Evolutionary conservation across 2,113 vertebrate species (phyloP).

Genomic region (Dicentrarchus labrax): DNA sequence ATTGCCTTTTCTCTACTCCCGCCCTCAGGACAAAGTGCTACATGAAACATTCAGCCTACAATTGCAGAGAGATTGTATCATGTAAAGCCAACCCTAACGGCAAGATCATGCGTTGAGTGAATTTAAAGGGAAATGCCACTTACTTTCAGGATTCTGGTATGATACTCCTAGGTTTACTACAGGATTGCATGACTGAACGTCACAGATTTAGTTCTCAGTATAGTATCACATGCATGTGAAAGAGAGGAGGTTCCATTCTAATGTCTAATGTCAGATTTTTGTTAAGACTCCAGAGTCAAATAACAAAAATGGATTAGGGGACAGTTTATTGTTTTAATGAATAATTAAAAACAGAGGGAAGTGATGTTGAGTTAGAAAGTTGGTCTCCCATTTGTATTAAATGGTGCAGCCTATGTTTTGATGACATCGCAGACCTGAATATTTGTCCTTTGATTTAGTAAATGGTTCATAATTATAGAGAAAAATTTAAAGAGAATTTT

Average conservation of each 20-base stretch:
- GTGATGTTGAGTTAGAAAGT: conserved; percentile 1
- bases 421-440: not conserved
- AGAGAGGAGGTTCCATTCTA: not conserved
- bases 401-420: not conserved
- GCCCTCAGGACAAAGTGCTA: conserved; percentile 6
- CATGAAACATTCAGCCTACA: conserved; percentile 3
- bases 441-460: conserved; percentile 21
- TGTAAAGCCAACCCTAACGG: conserved; percentile 48
- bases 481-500: conserved; percentile 7
- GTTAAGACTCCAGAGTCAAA: not conserved
- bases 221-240: not conserved
- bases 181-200: conserved; percentile 26
- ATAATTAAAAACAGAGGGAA: conserved; percentile 2
- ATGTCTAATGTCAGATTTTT: not conserved
- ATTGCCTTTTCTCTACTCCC: not conserved
- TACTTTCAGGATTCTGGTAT: conserved; percentile 45
- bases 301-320: not conserved
- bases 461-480: not conserved
- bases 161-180: not conserved
- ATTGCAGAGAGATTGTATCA: conserved; percentile 19
- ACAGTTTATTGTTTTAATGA: conserved; percentile 22
- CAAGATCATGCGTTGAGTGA: conserved; percentile 37
- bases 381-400: not conserved
- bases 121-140: conserved; percentile 76
- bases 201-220: not conserved